Evolutionary conservation across 2,888 invertebrate species (phyloP), one percentile per base, ranked within the genome.

Genomic region (Boloria euphrosyne): DNA sequence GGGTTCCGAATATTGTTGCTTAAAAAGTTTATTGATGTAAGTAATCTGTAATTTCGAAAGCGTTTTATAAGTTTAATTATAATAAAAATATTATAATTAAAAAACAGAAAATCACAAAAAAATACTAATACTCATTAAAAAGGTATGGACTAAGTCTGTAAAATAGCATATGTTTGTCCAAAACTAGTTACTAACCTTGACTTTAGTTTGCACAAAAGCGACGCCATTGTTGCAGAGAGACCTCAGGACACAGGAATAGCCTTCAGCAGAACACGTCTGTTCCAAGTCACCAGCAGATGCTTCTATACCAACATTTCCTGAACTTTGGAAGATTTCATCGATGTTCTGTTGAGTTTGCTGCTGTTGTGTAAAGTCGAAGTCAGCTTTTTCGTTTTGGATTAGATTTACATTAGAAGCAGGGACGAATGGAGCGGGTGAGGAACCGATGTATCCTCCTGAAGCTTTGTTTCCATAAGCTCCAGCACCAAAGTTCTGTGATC

Each of bases 211-310:
- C 46, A 91, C 80, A 0, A 93, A 76, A 51, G 86, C 90, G 0
- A 94, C 92, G 22, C 95, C 95, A 69, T 95, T 93, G 70, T 89
- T 80, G 78, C 95, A 95, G 73, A 93, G 89, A 0, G 93, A 82
- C 69, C 93, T 94, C 0, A 89, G 84, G 0, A 95, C 95, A 79
- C 95, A 95, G 52, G 94, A 87, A 77, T 93, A 93, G 7, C 93
- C 94, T 59, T 90, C 85, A 0, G 94, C 94, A 69, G 85, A 86
- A 76, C 95, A 95, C 14, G 92, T 89, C 75, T 93, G 86, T 74
- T 90, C 92, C 38, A 93, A 73, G 3, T 85, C 89, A 0, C 87
- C 88, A 2, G 85, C 86, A 16, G 43, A 81, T 79, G 60, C 80
- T 76, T 57, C 83, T 13, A 83, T 80, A 0, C 68, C 68, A 14